Conservation (phyloP, 2,888 invertebrate genomes). For the Drosophila affinis region DNA sequence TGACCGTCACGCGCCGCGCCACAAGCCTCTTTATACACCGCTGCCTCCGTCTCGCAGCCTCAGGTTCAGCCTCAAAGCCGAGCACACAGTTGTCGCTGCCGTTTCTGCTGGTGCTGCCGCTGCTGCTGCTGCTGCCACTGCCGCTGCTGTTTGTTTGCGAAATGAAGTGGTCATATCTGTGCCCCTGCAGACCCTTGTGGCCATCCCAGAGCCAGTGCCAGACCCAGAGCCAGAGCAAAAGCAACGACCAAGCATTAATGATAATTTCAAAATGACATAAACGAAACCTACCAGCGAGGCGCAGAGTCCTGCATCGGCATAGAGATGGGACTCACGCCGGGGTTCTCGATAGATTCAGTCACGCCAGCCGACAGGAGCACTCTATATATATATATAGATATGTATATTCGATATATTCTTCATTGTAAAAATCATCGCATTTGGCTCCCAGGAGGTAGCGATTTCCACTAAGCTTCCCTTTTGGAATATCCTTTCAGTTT, state of each 20-base stretch:
- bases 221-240: not conserved
- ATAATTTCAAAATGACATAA: constrained; percentile 76
- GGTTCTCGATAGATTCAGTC: not conserved
- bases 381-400: no score
- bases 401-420: no score
- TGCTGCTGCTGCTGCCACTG: constrained; percentile 1
- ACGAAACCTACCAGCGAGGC: constrained; percentile 42
- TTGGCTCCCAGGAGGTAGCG: no score
- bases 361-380: no score
- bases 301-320: not conserved
- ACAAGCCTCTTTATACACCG: constrained; percentile 51
- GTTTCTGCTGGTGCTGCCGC: constrained; percentile 17
- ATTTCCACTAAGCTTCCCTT: no score
- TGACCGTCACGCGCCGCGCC: constrained; percentile 74
- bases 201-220: not conserved
- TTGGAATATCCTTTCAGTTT: no score
- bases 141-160: constrained; percentile 57
- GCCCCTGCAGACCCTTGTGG: constrained; percentile 1
- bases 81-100: constrained; percentile 45
- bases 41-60: constrained; percentile 2
- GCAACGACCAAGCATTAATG: constrained; percentile 55
- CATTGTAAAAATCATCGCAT: no score
- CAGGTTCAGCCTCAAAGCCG: constrained; percentile 13
- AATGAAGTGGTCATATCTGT: constrained; percentile 75
- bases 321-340: constrained; percentile 21